Evolutionary conservation across 2,113 vertebrate species (phyloP).

Genomic region (Dromaius novaehollandiae): DNA sequence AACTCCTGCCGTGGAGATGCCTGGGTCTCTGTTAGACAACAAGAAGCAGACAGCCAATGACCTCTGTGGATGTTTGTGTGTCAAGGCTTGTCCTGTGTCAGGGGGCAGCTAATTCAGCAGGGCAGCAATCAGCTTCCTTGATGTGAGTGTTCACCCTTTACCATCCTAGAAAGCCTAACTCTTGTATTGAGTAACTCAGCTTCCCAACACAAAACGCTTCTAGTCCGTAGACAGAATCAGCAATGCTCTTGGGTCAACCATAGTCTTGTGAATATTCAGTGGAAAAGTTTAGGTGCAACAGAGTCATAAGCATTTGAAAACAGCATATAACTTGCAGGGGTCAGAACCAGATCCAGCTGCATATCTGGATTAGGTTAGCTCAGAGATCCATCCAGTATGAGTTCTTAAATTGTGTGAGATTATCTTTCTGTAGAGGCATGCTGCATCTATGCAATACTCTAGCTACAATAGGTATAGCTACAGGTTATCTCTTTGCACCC

Average conservation of each 20-base stretch:
- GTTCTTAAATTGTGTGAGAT: not conserved
- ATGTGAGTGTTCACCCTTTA: not conserved
- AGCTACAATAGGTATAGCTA: accelerated
- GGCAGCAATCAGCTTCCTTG: not conserved
- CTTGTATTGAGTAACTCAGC: accelerated
- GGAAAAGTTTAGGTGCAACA: not conserved
- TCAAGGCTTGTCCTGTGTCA: not conserved
- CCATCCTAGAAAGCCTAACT: not conserved
- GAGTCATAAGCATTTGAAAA: not conserved
- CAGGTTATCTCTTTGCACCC: not conserved
- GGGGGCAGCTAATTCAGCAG: not conserved
- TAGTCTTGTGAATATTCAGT: not conserved
- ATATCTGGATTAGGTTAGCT: not conserved
- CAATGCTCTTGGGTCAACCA: not conserved
- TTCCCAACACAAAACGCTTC: not conserved
- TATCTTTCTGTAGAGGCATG: not conserved
- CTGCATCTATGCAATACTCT: not conserved
- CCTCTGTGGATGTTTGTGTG: not conserved
- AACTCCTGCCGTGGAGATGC: not conserved
- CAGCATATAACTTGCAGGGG: not conserved
- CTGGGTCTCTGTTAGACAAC: not conserved
- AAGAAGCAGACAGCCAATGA: not conserved
- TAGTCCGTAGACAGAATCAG: not conserved
- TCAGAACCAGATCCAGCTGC: not conserved
- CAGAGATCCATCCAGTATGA: too few relatives aligned